These are phyloP conservation scores for Sylvicola cinctus DNA, from an alignment of 2,888 invertebrate species.

Conservation along the genomic window DNA sequence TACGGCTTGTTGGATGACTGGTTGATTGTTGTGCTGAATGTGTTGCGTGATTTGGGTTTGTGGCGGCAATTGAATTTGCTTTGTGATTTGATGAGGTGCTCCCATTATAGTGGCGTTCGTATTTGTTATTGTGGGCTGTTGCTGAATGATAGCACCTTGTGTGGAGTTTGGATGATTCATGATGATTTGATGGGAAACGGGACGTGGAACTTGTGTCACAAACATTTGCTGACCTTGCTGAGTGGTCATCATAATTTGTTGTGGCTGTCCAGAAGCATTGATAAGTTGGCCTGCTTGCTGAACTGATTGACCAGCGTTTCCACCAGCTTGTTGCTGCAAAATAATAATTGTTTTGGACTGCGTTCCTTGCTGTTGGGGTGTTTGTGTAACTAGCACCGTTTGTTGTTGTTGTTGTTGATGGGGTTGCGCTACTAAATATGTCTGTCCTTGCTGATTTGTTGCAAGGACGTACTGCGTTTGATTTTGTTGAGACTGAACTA, in stretches of 20 bases:
- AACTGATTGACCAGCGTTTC: slow-evolving; percentile 10
- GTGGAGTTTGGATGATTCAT: slow-evolving; percentile 11
- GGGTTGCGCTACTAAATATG: slow-evolving; percentile 43
- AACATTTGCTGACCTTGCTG: slow-evolving; percentile 42
- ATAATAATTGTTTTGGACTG: slow-evolving; percentile 49
- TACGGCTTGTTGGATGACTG: too few relatives aligned
- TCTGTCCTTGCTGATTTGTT: slow-evolving; percentile 32
- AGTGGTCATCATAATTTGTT: slow-evolving; percentile 41
- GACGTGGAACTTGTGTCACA: slow-evolving; percentile 32
- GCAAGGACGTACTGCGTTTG: slow-evolving; percentile 24
- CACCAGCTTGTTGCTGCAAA: slow-evolving; percentile 30
- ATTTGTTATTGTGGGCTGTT: slow-evolving; percentile 8
- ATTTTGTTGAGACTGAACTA: slow-evolving; percentile 22
- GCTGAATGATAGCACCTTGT: neutral
- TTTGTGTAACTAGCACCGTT: slow-evolving; percentile 43
- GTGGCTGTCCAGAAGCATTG: slow-evolving; percentile 17
- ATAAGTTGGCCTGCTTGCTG: slow-evolving; percentile 19
- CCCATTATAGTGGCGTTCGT: slow-evolving; percentile 5
- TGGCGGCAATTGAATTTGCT: slow-evolving; percentile 5
- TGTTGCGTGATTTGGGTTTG: slow-evolving; percentile 1
- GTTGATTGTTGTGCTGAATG: too few relatives aligned
- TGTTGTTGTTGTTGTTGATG: slow-evolving; percentile 33
- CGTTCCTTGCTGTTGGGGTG: slow-evolving; percentile 42
- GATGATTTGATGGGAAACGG: slow-evolving; percentile 13
- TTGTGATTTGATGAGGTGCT: slow-evolving; percentile 9